Percentiles rank a stretch among this genome's conserved stretches.
Conservation (phyloP, 2,888 invertebrate genomes). For the Patella caerulea region DNA sequence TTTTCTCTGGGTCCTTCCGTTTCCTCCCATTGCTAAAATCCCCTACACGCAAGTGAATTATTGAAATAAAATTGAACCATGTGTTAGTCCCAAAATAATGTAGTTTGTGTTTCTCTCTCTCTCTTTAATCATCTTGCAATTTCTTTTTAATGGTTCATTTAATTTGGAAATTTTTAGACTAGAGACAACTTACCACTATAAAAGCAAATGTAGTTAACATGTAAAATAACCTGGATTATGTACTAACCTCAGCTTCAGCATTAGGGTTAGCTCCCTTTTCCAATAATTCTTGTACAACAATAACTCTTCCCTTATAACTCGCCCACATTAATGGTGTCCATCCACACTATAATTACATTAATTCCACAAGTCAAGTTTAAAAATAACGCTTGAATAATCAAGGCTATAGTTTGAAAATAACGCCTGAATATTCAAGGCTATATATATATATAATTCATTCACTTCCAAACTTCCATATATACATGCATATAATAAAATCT, state of each 20-base stretch:
- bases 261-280: constrained; percentile 92
- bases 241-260: constrained; percentile 87
- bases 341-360: constrained; percentile 72
- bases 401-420: neutral
- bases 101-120: no score
- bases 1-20: no score
- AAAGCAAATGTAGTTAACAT: no score
- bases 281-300: constrained; percentile 82
- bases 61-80: no score
- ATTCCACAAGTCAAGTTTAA: neutral
- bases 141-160: no score
- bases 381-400: neutral
- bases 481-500: neutral
- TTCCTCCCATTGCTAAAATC: no score
- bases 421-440: neutral
- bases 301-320: constrained; percentile 85
- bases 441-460: neutral
- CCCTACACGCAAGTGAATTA: no score
- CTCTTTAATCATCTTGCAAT: no score
- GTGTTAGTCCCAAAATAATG: no score
- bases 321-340: constrained; percentile 99
- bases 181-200: no score
- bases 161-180: no score
- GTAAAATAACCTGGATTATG: neutral
- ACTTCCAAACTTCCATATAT: neutral